Evolutionary conservation across 2,797 vertebrate genomes (phyloP).

Genomic region (Clarias fuscus): DNA sequence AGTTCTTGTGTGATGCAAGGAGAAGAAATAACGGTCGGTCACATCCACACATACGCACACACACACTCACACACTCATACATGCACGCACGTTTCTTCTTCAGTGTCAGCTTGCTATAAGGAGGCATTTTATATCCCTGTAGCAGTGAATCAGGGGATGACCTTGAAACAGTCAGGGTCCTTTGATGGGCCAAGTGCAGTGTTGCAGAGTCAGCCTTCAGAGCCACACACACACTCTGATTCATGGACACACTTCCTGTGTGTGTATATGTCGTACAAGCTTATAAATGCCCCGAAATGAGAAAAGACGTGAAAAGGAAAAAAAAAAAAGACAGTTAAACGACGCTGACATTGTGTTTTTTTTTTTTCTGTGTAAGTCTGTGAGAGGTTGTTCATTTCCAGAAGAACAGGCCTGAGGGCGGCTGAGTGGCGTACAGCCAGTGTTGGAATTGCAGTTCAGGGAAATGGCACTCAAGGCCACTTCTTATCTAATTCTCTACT

Average conservation of each 20-base stretch:
- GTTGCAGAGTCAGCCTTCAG: slow-evolving; percentile 50
- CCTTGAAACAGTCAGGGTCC: slow-evolving; percentile 51
- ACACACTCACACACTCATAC: not conserved
- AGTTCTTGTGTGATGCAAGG: slow-evolving; percentile 18
- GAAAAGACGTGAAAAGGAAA: not conserved
- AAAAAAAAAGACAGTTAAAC: slow-evolving; percentile 13
- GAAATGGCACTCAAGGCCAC: slow-evolving; percentile 21
- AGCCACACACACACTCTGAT: slow-evolving; percentile 36
- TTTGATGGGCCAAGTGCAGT: slow-evolving; percentile 50
- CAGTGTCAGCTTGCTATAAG: slow-evolving; percentile 42
- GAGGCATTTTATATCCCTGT: slow-evolving; percentile 34
- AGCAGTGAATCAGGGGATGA: slow-evolving; percentile 56
- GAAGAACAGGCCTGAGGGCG: slow-evolving; percentile 56
- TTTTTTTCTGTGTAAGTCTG: slow-evolving; percentile 55
- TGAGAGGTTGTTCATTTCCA: slow-evolving; percentile 63
- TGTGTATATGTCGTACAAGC: not conserved
- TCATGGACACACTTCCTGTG: slow-evolving; percentile 30
- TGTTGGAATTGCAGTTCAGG: slow-evolving; percentile 39
- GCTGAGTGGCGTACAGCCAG: slow-evolving; percentile 49
- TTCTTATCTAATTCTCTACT: slow-evolving; percentile 36
- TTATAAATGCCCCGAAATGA: not conserved
- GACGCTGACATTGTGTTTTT: slow-evolving; percentile 19
- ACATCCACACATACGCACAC: not conserved
- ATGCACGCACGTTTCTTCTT: not conserved
- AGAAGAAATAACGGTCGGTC: slow-evolving; percentile 22